A percentile compares a stretch with the other conserved stretches of the same genome.
These are phyloP conservation scores for Acanthurus lineatus DNA, from an alignment of 2,797 vertebrate species.

Conservation along the genomic window DNA sequence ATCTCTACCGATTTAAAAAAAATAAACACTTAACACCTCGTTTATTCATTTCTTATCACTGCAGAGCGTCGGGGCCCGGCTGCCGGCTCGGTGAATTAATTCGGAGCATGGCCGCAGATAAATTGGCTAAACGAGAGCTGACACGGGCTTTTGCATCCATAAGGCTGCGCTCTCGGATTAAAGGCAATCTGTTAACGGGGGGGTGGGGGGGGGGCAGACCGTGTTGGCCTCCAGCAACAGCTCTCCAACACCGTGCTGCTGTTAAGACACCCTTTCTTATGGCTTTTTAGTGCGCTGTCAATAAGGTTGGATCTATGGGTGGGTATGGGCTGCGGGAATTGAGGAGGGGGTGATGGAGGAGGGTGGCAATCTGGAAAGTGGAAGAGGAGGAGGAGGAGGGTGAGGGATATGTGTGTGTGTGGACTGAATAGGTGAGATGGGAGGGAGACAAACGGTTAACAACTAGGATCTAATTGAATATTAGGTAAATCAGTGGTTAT, in stretches of 20 bases:
- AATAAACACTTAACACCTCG: background rate
- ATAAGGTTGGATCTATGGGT: slow-evolving; percentile 60
- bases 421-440: slow-evolving; percentile 23
- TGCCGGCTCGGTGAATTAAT: slow-evolving; percentile 52
- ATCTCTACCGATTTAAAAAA: slow-evolving; percentile 8
- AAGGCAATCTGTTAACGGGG: slow-evolving; percentile 73
- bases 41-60: slow-evolving; percentile 47
- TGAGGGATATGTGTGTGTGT: slow-evolving; percentile 11
- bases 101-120: slow-evolving; percentile 65
- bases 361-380: slow-evolving; percentile 17
- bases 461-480: slow-evolving; percentile 27
- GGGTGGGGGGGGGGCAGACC: slow-evolving; percentile 38
- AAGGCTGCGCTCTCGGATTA: slow-evolving; percentile 71
- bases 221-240: slow-evolving; percentile 47
- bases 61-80: slow-evolving; percentile 54
- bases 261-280: background rate
- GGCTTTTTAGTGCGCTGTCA: slow-evolving; percentile 27
- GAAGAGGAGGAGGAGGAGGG: slow-evolving; percentile 4
- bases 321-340: slow-evolving; percentile 62
- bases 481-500: slow-evolving; percentile 31
- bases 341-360: slow-evolving; percentile 41
- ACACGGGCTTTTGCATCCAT: slow-evolving; percentile 66
- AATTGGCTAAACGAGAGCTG: slow-evolving; percentile 78
- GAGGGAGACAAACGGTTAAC: slow-evolving; percentile 24
- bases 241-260: slow-evolving; percentile 39